Evolutionary conservation across 2,113 vertebrate genomes (phyloP), one percentile per base, ranked within the genome.

Genomic region (Leptobrachium ailaonicum): DNA sequence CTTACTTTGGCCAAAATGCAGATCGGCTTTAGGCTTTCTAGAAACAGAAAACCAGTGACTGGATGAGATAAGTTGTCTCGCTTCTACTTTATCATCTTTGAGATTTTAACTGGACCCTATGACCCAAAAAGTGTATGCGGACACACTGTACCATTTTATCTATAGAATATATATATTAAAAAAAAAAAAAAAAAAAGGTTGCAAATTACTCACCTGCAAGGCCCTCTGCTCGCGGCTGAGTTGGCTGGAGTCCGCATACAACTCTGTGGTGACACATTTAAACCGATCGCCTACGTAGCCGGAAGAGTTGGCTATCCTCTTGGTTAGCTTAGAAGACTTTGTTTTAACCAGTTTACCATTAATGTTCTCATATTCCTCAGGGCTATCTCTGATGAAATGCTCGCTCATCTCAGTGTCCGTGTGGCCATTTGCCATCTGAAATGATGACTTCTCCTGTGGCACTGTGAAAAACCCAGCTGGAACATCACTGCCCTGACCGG

Each of bases 211-310:
- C 96, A 99, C 98, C 96, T 99, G 98, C 85, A 99, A 83, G 0
- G 98, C 98, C 77, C 97, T 94, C 91, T 99, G 98, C 88, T 99
- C 98, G 69, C 98, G 94, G 90, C 97, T 97, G 84, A 99, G 93
- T 89, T 99, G 96, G 92, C 96, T 99, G 85, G 98, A 97, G 88
- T 99, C 98, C 0, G 96, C 97, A 0, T 98, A 99, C 85, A 99
- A 95, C 85, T 99, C 98, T 0, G 97, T 98, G 40, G 97, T 99
- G 90, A 99, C 93, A 71, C 96, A 98, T 91, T 99, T 99, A 94
- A 99, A 97, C 79, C 96, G 95, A 87, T 99, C 98, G 79, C 98
- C 98, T 88, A 99, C 98, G 1, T 96, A 99, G 92, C 98, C 98
- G 0, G 96, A 93, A 13, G 98, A 99, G 90, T 98, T 99, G 20